phyloP scores from a whole-genome alignment of 2,888 invertebrate species.

The Steromphala cineraria region DNA sequence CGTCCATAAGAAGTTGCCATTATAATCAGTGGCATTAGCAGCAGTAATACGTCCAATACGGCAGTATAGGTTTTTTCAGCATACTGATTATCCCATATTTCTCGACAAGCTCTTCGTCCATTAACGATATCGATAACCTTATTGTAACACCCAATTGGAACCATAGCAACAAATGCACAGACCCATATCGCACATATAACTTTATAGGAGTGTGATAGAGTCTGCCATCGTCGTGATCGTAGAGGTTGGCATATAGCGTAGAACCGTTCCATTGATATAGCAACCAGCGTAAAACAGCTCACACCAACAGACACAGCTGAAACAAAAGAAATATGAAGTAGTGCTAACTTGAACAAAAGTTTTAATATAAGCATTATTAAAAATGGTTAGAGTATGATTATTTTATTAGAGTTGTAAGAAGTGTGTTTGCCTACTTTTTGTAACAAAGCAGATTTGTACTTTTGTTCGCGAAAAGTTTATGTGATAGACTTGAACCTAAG shows the following conservation, averaged over 20 bases:
- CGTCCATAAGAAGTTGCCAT: conserved; percentile 84
- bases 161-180: conserved; percentile 81
- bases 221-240: conserved; percentile 85
- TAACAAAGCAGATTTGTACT: too few species aligned
- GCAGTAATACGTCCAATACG: conserved; percentile 82
- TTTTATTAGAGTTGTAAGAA: too few species aligned
- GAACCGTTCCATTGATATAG: conserved; percentile 86
- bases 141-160: conserved; percentile 79
- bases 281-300: conserved; percentile 85
- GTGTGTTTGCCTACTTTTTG: too few species aligned
- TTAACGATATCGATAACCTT: conserved; percentile 45
- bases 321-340: background rate
- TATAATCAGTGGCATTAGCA: conserved; percentile 85
- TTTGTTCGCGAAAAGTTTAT: too few species aligned
- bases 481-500: too few species aligned
- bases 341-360: background rate
- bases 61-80: conserved; percentile 80
- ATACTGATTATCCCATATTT: conserved; percentile 56
- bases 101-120: conserved; percentile 62
- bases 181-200: conserved; percentile 75
- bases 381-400: too few species aligned
- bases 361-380: too few species aligned
- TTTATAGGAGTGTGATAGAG: conserved; percentile 83
- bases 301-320: conserved; percentile 86
- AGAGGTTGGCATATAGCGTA: conserved; percentile 87